Conservation (phyloP, 2,797 vertebrate species). For the Coendou prehensilis region DNA sequence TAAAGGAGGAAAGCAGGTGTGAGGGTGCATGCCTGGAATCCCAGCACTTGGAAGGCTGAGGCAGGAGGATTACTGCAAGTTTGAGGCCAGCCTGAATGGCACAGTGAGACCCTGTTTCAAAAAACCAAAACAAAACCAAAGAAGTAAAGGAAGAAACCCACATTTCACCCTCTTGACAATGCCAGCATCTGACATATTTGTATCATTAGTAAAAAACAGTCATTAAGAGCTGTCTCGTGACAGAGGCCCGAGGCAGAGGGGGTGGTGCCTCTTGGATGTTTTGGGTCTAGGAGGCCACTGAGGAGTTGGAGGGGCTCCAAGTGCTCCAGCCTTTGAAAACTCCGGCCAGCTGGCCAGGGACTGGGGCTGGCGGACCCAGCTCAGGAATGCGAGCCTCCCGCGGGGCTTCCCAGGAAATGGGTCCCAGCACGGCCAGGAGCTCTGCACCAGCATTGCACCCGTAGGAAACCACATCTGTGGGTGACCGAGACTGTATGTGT, state of each 20-base stretch:
- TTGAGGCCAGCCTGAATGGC: background rate
- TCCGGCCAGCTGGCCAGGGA: background rate
- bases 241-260: background rate
- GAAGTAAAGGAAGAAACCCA: background rate
- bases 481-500: fast-evolving
- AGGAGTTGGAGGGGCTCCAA: background rate
- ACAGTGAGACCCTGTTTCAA: background rate
- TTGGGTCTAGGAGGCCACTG: background rate
- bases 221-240: background rate
- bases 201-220: background rate
- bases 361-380: background rate
- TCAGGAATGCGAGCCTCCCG: background rate
- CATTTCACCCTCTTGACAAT: background rate
- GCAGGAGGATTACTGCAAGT: background rate
- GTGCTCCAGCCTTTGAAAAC: background rate
- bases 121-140: background rate
- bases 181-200: background rate
- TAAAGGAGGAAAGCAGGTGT: background rate
- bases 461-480: background rate
- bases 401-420: constrained; percentile 23
- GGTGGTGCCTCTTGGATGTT: background rate
- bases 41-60: background rate
- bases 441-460: background rate
- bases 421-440: constrained; percentile 37
- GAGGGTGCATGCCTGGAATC: background rate